These are phyloP conservation scores for Coleophora deauratella DNA, from an alignment of 2,888 invertebrate species.

Conservation along the genomic window DNA sequence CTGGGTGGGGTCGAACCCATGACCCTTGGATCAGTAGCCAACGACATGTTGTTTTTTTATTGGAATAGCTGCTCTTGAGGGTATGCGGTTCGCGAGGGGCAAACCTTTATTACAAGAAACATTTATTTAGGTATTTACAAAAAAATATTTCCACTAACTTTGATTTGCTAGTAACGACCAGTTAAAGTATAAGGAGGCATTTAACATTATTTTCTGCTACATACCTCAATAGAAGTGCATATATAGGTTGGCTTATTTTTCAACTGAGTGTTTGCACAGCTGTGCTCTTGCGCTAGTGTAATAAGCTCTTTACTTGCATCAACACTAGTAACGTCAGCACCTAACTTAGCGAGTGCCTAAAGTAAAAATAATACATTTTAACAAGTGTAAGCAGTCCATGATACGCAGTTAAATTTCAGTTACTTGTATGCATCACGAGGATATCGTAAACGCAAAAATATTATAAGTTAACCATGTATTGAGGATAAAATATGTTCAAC, in stretches of 20 bases:
- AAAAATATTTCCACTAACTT: neutral
- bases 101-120: constrained; percentile 72
- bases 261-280: constrained; percentile 43
- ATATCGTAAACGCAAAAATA: neutral
- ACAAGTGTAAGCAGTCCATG: neutral
- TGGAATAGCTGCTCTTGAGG: too few relatives aligned
- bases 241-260: constrained; percentile 60
- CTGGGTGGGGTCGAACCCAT: too few relatives aligned
- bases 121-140: constrained; percentile 58
- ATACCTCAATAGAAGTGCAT: constrained; percentile 72
- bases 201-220: too few relatives aligned
- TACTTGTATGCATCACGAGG: neutral
- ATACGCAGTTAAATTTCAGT: neutral
- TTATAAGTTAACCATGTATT: neutral
- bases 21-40: too few relatives aligned
- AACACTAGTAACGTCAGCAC: constrained; percentile 85
- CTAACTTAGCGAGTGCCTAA: constrained; percentile 84
- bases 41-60: too few relatives aligned
- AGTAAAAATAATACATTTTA: too few relatives aligned
- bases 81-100: too few relatives aligned
- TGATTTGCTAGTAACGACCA: too few relatives aligned
- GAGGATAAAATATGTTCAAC: neutral
- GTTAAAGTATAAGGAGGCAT: too few relatives aligned
- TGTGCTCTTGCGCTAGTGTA: constrained; percentile 78
- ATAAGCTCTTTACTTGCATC: constrained; percentile 85